Conservation (phyloP, 2,888 invertebrate species). For the Nemotelus pantherinus region DNA sequence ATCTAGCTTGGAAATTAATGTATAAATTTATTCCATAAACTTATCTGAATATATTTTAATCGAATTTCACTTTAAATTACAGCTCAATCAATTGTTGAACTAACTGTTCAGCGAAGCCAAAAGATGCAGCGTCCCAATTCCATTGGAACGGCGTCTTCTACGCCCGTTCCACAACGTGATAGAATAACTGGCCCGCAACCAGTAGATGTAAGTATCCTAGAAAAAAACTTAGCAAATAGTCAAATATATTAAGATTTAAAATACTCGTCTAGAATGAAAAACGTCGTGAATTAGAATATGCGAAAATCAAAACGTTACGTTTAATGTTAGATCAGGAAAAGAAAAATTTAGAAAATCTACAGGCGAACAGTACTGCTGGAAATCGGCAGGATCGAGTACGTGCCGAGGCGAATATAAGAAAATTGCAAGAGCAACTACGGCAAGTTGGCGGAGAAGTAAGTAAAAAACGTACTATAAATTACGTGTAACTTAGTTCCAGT, state of each 20-base stretch:
- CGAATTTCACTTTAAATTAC: conserved; percentile 54
- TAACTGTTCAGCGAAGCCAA: conserved; percentile 74
- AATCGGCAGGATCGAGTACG: conserved; percentile 55
- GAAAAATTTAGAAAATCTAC: conserved; percentile 80
- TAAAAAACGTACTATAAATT: not conserved
- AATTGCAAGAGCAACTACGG: conserved; percentile 63
- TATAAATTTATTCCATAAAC: too few species aligned
- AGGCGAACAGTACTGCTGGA: conserved; percentile 63
- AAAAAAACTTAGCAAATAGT: not conserved
- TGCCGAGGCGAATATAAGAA: conserved; percentile 63
- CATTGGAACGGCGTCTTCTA: conserved; percentile 67
- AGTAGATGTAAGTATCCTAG: conserved; percentile 76
- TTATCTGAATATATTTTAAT: too few species aligned
- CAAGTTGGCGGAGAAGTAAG: conserved; percentile 65
- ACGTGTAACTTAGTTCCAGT: conserved; percentile 6
- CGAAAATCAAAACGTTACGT: conserved; percentile 84
- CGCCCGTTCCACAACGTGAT: conserved; percentile 66
- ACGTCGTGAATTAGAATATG: conserved; percentile 82
- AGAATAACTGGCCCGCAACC: conserved; percentile 87
- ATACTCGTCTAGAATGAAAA: conserved; percentile 77
- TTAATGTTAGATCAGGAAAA: conserved; percentile 91
- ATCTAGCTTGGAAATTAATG: too few species aligned
- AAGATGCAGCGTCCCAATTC: conserved; percentile 65
- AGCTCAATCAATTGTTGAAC: conserved; percentile 75
- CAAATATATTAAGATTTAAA: not conserved